Percentiles rank a stretch among this genome's conserved stretches.
Conservation (phyloP, 2,797 vertebrate genomes). For the Myotis planiceps region DNA sequence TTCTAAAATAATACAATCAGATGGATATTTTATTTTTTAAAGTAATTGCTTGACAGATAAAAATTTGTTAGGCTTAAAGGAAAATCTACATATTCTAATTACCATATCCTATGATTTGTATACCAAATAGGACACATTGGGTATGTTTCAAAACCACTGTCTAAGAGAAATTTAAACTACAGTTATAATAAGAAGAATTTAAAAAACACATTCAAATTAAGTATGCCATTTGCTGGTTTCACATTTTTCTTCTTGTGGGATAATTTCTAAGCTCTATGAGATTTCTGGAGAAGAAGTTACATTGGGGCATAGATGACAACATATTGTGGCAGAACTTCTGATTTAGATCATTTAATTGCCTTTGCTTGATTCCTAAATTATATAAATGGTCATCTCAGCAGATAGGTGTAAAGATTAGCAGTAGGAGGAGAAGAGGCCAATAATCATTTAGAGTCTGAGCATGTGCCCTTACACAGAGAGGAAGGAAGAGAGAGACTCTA, state of each 20-base stretch:
- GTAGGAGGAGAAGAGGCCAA: not conserved
- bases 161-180: not conserved
- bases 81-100: conserved; percentile 47
- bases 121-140: not conserved
- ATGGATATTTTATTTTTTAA: conserved; percentile 18
- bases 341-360: conserved; percentile 30
- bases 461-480: not conserved
- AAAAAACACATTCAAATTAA: not conserved
- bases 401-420: not conserved
- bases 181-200: not conserved
- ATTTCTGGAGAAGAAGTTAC: conserved; percentile 16
- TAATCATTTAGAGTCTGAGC: not conserved
- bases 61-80: not conserved
- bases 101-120: conserved; percentile 40
- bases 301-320: not conserved
- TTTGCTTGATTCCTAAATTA: conserved; percentile 28
- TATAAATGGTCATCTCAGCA: not conserved
- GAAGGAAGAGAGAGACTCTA: not conserved
- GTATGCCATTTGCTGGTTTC: not conserved
- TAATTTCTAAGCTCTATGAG: not conserved
- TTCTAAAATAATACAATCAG: not conserved
- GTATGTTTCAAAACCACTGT: not conserved
- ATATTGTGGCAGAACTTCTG: not conserved
- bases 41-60: not conserved
- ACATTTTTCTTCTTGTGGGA: not conserved